Evolutionary conservation across 2,113 vertebrate genomes (phyloP).

Genomic region (Hydrolagus affinis): DNA sequence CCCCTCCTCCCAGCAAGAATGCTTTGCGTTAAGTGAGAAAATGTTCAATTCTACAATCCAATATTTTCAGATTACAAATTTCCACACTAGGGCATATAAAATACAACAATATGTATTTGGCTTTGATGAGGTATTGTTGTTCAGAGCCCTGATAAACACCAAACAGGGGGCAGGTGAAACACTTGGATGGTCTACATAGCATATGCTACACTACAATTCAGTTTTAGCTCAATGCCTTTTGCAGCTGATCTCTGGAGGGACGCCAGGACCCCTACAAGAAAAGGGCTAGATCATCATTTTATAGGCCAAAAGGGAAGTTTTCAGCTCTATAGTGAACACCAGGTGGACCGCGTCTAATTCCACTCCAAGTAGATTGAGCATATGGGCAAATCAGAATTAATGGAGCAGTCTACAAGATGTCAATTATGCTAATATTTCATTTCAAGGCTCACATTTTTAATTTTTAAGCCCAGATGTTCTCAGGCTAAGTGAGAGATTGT

Average conservation of each 20-base stretch:
- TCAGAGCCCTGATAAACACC: neutral
- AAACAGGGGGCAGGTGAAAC: too few relatives aligned
- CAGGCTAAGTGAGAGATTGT: neutral
- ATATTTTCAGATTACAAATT: too few relatives aligned
- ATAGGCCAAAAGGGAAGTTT: neutral
- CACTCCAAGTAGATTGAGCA: too few relatives aligned
- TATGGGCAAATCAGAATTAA: neutral
- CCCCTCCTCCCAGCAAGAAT: too few relatives aligned
- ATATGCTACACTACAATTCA: conserved; percentile 26
- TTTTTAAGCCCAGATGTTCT: neutral
- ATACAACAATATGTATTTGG: too few relatives aligned
- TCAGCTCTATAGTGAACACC: conserved; percentile 13
- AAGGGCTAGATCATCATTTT: neutral
- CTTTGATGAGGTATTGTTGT: neutral
- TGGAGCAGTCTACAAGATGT: neutral
- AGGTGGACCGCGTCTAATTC: neutral
- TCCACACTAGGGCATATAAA: too few relatives aligned
- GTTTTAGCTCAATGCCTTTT: neutral
- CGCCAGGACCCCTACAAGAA: conserved; percentile 17
- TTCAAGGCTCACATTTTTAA: neutral
- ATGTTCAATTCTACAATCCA: too few relatives aligned
- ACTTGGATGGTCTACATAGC: neutral
- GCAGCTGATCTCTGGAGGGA: neutral
- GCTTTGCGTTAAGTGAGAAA: too few relatives aligned
- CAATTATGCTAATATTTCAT: neutral